Conservation (phyloP, 2,113 vertebrate species). For the Albula goreensis region DNA sequence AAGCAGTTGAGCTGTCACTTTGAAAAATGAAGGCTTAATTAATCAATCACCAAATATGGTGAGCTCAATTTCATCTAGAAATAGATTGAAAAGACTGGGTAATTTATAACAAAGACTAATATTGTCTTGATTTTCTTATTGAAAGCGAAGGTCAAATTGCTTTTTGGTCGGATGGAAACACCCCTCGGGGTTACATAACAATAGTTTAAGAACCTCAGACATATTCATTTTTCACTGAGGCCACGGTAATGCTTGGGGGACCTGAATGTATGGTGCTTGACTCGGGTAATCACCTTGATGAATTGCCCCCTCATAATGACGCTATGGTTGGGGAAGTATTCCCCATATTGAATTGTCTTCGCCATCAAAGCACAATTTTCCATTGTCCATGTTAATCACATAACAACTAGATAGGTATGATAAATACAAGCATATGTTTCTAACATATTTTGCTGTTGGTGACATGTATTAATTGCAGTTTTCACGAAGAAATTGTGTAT, state of each 20-base stretch:
- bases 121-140: not conserved
- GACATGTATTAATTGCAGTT: not conserved
- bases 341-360: constrained; percentile 15
- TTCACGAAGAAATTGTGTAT: not conserved
- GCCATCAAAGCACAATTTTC: not conserved
- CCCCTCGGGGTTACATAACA: constrained; percentile 41
- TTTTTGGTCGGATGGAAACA: not conserved
- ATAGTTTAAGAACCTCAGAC: constrained; percentile 39
- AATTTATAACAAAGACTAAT: not conserved
- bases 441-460: not conserved
- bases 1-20: not conserved
- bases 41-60: not conserved
- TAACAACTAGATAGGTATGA: not conserved
- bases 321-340: constrained; percentile 52
- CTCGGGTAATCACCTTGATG: constrained; percentile 63
- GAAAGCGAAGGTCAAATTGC: not conserved
- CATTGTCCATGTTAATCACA: not conserved
- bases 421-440: not conserved
- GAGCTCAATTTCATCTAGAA: not conserved
- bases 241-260: constrained; percentile 49
- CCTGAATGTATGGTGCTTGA: constrained; percentile 46
- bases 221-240: constrained; percentile 51
- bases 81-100: not conserved
- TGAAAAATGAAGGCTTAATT: constrained; percentile 7
- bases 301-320: constrained; percentile 58